phyloP scores from a whole-genome alignment of 2,797 vertebrate species.

The Malacoraja senta region DNA sequence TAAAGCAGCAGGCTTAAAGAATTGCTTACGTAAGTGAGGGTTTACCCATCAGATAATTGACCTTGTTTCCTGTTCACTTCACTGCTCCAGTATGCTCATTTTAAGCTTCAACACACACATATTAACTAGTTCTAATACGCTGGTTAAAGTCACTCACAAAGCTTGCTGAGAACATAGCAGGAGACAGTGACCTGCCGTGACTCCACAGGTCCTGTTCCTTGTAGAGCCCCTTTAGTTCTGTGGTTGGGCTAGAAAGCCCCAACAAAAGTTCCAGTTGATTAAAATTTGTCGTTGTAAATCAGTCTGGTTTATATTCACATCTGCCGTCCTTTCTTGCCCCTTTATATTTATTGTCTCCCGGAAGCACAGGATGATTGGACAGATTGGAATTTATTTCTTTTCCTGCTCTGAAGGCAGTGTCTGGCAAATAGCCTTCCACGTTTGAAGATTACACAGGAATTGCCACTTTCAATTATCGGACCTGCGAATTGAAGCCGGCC shows the following conservation, averaged over 20 bases:
- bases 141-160: neutral
- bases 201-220: neutral
- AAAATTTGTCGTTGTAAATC: neutral
- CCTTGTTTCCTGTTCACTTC: neutral
- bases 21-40: too few species aligned
- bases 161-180: neutral
- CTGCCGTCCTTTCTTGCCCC: neutral
- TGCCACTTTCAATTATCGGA: neutral
- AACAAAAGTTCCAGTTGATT: neutral
- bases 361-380: neutral
- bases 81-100: neutral
- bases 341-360: neutral
- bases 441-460: neutral
- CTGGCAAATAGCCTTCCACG: neutral
- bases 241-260: neutral
- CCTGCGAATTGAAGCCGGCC: neutral
- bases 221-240: neutral
- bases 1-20: too few species aligned
- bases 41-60: neutral
- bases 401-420: neutral
- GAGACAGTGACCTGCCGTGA: neutral
- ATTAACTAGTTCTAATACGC: neutral
- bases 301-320: neutral
- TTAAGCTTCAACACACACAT: neutral
- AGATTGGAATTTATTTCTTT: slow-evolving; percentile 17